Percentiles rank a stretch among this genome's conserved stretches.
phyloP scores from a whole-genome alignment of 1,140 invertebrate genomes.

The Drosophila albomicans region DNA sequence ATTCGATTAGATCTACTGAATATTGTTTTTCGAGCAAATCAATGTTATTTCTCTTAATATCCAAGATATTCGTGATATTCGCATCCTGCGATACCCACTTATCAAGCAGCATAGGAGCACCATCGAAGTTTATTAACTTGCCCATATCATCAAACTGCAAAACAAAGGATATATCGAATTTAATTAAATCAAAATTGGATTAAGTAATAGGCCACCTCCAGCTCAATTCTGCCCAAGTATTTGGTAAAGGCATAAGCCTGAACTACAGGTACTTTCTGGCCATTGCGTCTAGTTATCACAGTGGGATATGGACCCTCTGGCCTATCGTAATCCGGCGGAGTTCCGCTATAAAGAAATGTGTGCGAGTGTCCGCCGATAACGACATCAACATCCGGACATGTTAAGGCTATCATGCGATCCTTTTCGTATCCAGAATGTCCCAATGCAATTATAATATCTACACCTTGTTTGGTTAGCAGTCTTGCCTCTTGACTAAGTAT shows the following conservation, averaged over 20 bases:
- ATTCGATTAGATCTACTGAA: neutral
- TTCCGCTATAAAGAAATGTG: constrained; percentile 89
- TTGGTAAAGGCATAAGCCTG: constrained; percentile 97
- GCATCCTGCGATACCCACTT: constrained; percentile 87
- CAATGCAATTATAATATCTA: constrained; percentile 94
- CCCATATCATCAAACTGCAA: constrained; percentile 90
- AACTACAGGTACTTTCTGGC: constrained; percentile 90
- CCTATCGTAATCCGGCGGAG: constrained; percentile 37
- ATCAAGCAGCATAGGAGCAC: constrained; percentile 93
- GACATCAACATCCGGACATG: constrained; percentile 92
- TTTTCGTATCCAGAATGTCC: constrained; percentile 94
- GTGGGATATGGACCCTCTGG: constrained; percentile 92
- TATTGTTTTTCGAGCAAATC: constrained; percentile 39
- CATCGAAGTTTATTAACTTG: constrained; percentile 88
- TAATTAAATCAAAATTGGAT: neutral
- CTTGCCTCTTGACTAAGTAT: constrained; percentile 86
- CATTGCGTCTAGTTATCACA: constrained; percentile 89
- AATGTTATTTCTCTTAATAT: constrained; percentile 87
- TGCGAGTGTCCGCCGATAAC: constrained; percentile 95
- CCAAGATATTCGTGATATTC: constrained; percentile 87
- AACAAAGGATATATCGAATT: neutral
- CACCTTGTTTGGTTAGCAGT: constrained; percentile 87
- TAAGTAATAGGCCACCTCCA: constrained; percentile 50
- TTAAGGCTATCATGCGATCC: constrained; percentile 91
- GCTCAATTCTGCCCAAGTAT: constrained; percentile 92